Percentiles rank a stretch among this genome's conserved stretches.
Evolutionary conservation across 2,797 vertebrate species (phyloP).

Genomic region (Apogon hyalosoma): DNA sequence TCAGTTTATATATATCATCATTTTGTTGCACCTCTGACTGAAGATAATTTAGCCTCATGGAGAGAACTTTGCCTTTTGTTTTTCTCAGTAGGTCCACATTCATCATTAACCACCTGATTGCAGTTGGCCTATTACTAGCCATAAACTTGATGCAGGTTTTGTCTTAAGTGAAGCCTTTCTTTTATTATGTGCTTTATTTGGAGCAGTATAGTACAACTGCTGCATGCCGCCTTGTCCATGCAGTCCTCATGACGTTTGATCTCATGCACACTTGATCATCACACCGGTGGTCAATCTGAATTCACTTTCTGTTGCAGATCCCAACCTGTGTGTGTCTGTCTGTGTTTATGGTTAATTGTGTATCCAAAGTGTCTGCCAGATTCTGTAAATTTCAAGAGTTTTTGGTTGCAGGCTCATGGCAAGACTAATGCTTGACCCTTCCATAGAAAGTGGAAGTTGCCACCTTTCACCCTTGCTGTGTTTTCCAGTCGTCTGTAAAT

Average conservation of each 20-base stretch:
- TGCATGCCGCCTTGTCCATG: constrained; percentile 34
- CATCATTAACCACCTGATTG: constrained; percentile 6
- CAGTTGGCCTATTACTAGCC: constrained; percentile 15
- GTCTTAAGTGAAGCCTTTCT: constrained; percentile 22
- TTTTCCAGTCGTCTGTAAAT: constrained; percentile 85
- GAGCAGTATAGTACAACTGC: constrained; percentile 27
- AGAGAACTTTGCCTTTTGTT: constrained; percentile 24
- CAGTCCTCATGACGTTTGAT: constrained; percentile 12
- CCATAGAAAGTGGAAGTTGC: constrained; percentile 46
- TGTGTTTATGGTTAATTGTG: constrained; percentile 26
- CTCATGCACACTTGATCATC: constrained; percentile 5
- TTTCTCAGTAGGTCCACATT: constrained; percentile 3
- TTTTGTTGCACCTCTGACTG: constrained; percentile 13
- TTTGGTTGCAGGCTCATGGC: constrained; percentile 35
- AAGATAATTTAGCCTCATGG: constrained; percentile 9
- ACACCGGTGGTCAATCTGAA: constrained; percentile 12
- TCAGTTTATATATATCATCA: background rate
- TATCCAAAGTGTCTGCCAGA: constrained; percentile 55
- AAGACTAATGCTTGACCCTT: constrained; percentile 38
- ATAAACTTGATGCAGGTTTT: constrained; percentile 8
- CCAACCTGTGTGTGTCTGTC: constrained; percentile 11
- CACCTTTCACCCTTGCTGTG: constrained; percentile 52
- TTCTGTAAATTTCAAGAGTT: constrained; percentile 25
- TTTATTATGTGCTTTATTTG: constrained; percentile 46
- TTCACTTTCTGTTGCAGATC: background rate